Evolutionary conservation across 2,888 invertebrate species (phyloP).

Genomic region (Meganola albula): DNA sequence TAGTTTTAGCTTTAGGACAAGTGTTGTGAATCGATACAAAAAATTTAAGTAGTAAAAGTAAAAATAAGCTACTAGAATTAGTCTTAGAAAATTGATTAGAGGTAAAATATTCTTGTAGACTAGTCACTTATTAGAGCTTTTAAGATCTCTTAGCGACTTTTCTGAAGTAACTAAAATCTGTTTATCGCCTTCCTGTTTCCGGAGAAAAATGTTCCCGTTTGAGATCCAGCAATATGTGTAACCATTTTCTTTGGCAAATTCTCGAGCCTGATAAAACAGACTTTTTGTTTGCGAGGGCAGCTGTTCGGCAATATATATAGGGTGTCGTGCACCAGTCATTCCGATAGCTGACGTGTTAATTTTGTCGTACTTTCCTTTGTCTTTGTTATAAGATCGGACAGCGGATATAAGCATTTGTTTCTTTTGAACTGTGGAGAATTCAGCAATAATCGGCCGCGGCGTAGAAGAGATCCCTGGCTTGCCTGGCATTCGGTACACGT

Average conservation of each 20-base stretch:
- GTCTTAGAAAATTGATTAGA: background rate
- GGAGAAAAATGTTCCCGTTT: conserved; percentile 1
- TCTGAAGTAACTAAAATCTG: background rate
- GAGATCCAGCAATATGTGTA: conserved; percentile 5
- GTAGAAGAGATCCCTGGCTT: background rate
- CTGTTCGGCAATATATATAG: conserved; percentile 1
- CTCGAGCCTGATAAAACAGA: conserved; percentile 3
- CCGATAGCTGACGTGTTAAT: conserved; percentile 1
- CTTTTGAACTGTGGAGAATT: background rate
- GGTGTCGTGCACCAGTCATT: background rate
- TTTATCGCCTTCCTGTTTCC: conserved; percentile 4
- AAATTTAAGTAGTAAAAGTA: background rate
- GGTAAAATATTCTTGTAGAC: background rate
- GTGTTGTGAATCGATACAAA: no score
- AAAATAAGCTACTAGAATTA: background rate
- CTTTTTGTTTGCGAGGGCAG: background rate
- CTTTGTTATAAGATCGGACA: background rate
- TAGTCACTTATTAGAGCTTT: background rate
- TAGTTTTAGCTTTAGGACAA: no score
- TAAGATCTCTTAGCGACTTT: background rate
- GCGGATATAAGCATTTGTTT: background rate
- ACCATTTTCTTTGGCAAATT: conserved; percentile 1
- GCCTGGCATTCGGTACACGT: conserved; percentile 1
- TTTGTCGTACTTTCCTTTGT: background rate
- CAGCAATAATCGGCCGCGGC: background rate